Base-by-base conservation (phyloP, 2,888 invertebrate species). In the Athetis lepigone region DNA sequence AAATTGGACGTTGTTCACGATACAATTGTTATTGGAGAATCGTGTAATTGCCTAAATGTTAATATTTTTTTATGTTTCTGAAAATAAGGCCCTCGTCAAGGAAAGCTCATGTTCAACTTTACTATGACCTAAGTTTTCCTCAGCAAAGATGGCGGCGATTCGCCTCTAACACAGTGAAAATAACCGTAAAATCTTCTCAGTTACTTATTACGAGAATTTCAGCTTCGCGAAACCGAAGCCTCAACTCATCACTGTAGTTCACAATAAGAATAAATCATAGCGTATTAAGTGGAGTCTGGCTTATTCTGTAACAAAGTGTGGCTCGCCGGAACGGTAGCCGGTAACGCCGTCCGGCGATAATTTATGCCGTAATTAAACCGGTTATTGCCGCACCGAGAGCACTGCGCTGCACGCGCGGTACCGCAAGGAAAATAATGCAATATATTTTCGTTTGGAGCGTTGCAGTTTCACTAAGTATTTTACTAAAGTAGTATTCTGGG, bases 361-460 rank as follows among this genome's bases (percentile, higher is more conserved):
- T 82, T 80, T 80, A 79, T 77, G 75, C 74, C 60, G 78, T 79
- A 85, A 86, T 87, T 85, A 84, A 83, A 79, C 82, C 75, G 73
- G 84, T 79, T 83, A 81, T 77, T 75, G 79, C 73, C 62, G 63
- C 47, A 63, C 56, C 37, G 65, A 72, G 73, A 73, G 66, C 33
- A 50, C 56, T 42, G 50, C 75, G 71, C 65, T 37, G 66, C 50
- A 65, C 50, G 45, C 42, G 58, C 67, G 59, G 50, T 27, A 46
- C 55, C 46, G 50, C 51, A 51, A 42, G 47, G 64, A 29, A 70
- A 79, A 64, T 66, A 78, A 79, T 57, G 23, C 59, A 51, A 77
- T 68, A 79, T 67, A 76, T 76, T 79, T 61, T 43, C 66, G 58
- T 67, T 74, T 64, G 36, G 16, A 46, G 29, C 33, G 23, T 11